Base-by-base conservation (phyloP, 2,113 vertebrate genomes). In the Azemiops feae region DNA sequence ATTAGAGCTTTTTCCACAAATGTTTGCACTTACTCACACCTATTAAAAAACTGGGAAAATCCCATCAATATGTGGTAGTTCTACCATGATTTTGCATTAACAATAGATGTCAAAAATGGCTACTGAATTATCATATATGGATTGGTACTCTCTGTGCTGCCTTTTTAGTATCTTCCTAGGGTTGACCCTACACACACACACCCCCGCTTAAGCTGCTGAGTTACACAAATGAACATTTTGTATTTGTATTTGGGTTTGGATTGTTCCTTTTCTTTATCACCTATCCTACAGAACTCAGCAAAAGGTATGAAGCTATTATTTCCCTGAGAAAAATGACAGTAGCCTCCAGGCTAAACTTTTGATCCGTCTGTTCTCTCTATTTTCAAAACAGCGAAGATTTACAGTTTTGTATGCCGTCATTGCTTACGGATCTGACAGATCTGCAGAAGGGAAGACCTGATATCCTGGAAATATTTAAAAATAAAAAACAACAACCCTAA, bases 321-420 rank as follows among this genome's bases (percentile, higher is more conserved):
- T 91, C 93, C 94, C 94, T 5, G 87, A 94, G 95, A 57, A 92
- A 94, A 96, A 93, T 96, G 97, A 98, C 97, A 97, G 97, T 94
- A 95, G 97, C 97, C 97, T 96, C 96, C 1, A 0, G 97, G 97
- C 97, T 95, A 91, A 30, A 94, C 95, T 93, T 97, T 96, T 97
- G 97, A 98, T 97, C 95, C 30, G 0, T 94, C 94, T 92, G 92
- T 94, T 94, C 94, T 94, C 96, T 96, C 93, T 93, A 45, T 90
- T 95, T 97, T 97, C 96, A 95, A 87, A 95, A 87, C 93, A 52
- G 91, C 1, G 0, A 18, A 0, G 89, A 43, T 87, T 89, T 5
- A 1, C 30, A 39, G 23, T 27, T 52, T 0, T 2, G 10, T 45
- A 86, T 6, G 30, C 0, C 0, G 0, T 92, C 0, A 0, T 57